Conservation (phyloP, 2,113 vertebrate genomes). For the Onychostoma macrolepis region DNA sequence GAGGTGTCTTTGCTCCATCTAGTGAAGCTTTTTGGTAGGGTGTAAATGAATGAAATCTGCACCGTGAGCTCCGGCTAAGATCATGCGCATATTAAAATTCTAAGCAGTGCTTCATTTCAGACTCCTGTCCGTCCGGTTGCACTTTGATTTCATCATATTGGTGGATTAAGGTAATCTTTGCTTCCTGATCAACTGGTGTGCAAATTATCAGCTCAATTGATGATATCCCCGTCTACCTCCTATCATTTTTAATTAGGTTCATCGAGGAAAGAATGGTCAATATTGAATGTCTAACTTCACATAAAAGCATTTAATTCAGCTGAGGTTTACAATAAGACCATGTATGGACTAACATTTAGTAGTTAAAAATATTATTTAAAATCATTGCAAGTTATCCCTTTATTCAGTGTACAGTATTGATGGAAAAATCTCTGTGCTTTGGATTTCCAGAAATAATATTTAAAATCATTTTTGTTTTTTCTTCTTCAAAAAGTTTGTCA, state of each 20-base stretch:
- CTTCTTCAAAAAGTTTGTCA: background rate
- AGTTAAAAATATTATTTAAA: too few species aligned
- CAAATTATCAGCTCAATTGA: conserved; percentile 45
- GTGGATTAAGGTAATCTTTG: conserved; percentile 53
- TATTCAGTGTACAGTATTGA: background rate
- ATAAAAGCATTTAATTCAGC: background rate
- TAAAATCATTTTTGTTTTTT: background rate
- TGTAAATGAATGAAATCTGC: background rate
- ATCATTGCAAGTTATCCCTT: too few species aligned
- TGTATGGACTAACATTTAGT: too few species aligned
- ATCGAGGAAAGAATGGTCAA: background rate
- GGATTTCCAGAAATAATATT: background rate
- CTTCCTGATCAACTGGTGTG: conserved; percentile 50
- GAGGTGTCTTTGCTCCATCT: conserved; percentile 73
- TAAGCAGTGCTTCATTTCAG: conserved; percentile 16
- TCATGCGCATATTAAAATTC: conserved; percentile 25
- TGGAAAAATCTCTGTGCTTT: background rate
- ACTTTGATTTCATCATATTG: conserved; percentile 72
- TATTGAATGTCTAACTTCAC: background rate
- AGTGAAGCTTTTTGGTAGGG: conserved; percentile 71
- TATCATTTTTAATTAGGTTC: background rate
- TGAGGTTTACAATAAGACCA: background rate
- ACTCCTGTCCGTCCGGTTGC: conserved; percentile 56
- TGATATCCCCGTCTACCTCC: conserved; percentile 6
- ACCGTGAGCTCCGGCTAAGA: background rate